Conservation (phyloP, 2,797 vertebrate genomes). For the Pseudomugil gertrudae region DNA sequence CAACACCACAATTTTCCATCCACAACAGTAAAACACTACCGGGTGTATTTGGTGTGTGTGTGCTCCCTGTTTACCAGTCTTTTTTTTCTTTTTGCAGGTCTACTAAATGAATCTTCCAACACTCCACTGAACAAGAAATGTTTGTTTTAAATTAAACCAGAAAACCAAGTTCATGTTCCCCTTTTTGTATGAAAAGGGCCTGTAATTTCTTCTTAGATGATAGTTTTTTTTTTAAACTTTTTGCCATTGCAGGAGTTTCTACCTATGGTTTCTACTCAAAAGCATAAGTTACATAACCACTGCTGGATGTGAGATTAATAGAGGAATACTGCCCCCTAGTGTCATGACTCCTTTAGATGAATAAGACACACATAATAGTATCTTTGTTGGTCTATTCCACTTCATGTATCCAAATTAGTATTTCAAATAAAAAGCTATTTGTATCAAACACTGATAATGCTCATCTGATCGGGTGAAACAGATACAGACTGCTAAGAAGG, state of each 20-base stretch:
- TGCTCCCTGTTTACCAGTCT: conserved; percentile 36
- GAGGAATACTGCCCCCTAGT: conserved; percentile 52
- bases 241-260: conserved; percentile 30
- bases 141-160: not conserved
- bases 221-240: conserved; percentile 32
- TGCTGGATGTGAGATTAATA: not conserved
- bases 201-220: conserved; percentile 36
- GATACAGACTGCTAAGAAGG: not conserved
- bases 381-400: not conserved
- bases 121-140: not conserved
- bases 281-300: conserved; percentile 43
- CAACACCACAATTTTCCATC: conserved; percentile 80
- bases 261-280: too few relatives aligned
- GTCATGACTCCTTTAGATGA: not conserved
- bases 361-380: not conserved
- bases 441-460: not conserved
- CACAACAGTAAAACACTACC: conserved; percentile 77
- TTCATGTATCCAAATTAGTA: not conserved
- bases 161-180: not conserved
- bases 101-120: conserved; percentile 19
- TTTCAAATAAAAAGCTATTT: not conserved
- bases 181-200: not conserved
- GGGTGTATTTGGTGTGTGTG: conserved; percentile 67
- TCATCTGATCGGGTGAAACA: not conserved
- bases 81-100: conserved; percentile 23